Percentiles rank a stretch among this genome's conserved stretches.
Conservation (phyloP, 92 coral and sea anemone genomes). For the Paramuricea clavata region DNA sequence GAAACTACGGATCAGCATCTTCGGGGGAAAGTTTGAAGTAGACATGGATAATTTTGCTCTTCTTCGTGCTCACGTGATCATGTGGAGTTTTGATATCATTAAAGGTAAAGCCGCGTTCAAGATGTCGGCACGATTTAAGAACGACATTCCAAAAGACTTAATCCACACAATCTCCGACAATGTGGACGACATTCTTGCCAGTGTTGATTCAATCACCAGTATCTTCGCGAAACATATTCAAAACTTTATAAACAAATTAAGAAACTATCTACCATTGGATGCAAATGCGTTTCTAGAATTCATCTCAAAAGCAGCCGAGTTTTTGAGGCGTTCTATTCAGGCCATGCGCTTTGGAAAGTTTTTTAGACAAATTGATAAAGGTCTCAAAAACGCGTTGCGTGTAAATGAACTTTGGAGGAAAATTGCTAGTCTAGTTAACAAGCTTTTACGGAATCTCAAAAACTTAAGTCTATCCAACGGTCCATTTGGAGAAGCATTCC, state of each 20-base stretch:
- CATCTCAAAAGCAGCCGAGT: constrained; percentile 72
- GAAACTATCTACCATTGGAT: constrained; percentile 72
- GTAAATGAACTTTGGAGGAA: constrained; percentile 81
- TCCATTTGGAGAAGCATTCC: constrained; percentile 79
- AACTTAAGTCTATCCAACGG: constrained; percentile 81
- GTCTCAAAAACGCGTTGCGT: constrained; percentile 74
- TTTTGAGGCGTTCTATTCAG: constrained; percentile 76
- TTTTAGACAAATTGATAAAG: constrained; percentile 74
- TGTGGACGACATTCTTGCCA: constrained; percentile 80
- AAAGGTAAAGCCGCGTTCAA: constrained; percentile 91
- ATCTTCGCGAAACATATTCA: constrained; percentile 79
- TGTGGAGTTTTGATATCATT: constrained; percentile 72
- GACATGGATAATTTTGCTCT: constrained; percentile 78
- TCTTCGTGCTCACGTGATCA: constrained; percentile 78
- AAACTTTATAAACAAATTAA: constrained; percentile 73
- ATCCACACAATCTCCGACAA: constrained; percentile 86
- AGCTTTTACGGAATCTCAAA: constrained; percentile 74
- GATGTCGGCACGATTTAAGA: constrained; percentile 93
- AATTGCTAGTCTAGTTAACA: constrained; percentile 73
- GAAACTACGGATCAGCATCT: constrained; percentile 84
- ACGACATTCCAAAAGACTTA: constrained; percentile 95
- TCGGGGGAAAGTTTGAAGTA: constrained; percentile 91
- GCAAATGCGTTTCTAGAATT: constrained; percentile 81
- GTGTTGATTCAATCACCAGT: constrained; percentile 78
- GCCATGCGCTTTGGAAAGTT: constrained; percentile 79